phyloP scores from a whole-genome alignment of 1,140 invertebrate genomes.

The Himalopsyche phryganea region DNA sequence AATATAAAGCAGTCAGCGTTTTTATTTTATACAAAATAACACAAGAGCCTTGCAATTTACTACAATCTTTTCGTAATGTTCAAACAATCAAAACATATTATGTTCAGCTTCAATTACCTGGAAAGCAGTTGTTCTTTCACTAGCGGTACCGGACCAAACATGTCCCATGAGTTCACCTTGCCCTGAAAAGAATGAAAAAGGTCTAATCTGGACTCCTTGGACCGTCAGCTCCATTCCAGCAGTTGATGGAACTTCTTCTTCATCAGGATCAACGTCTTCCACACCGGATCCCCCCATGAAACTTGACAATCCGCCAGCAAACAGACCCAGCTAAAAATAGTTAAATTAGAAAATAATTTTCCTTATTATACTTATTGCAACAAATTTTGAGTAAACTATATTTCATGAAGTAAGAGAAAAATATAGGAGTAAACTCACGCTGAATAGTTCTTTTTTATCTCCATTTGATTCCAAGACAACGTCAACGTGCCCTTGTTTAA shows the following conservation, averaged over 20 bases:
- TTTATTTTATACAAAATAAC: no score
- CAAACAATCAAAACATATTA: no score
- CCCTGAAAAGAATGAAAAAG: conserved; percentile 81
- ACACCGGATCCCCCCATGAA: conserved; percentile 55
- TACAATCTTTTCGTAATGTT: no score
- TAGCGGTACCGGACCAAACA: conserved; percentile 81
- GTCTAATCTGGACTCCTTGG: conserved; percentile 72
- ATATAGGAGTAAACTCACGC: conserved; percentile 38
- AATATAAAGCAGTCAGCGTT: no score
- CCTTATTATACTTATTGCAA: no score
- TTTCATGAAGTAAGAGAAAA: no score
- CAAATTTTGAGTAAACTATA: no score
- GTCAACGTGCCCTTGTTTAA: conserved; percentile 74
- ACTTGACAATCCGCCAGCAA: conserved; percentile 71
- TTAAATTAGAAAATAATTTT: conserved; percentile 8
- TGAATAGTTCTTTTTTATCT: conserved; percentile 51
- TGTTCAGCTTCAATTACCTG: no score
- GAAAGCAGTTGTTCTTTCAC: conserved; percentile 77
- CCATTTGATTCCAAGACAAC: conserved; percentile 59
- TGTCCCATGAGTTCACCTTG: conserved; percentile 85
- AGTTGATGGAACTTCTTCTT: conserved; percentile 60
- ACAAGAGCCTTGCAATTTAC: no score
- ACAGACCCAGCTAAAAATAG: conserved; percentile 67
- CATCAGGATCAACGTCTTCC: conserved; percentile 51
- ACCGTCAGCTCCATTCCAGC: conserved; percentile 83